Evolutionary conservation across 2,888 invertebrate species (phyloP), one percentile per base, ranked within the genome.

Genomic region (Drosophila eohydei): DNA sequence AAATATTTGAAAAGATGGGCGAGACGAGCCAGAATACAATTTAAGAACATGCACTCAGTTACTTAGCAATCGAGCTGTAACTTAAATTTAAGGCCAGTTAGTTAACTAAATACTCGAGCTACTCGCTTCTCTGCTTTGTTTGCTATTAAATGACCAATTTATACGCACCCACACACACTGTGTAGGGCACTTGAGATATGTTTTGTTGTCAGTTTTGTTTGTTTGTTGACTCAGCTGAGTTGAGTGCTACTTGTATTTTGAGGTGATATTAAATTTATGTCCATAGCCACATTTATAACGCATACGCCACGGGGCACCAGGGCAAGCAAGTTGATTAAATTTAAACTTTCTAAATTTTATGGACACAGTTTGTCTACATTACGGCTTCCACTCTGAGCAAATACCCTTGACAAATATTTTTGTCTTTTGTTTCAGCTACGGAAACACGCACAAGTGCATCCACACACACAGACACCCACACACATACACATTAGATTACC

Each of bases 361-460:
- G 30, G 9, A 30, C 52, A 43, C 40, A 46, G 30, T 50, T 51
- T 63, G 52, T 34, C 51, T 38, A 63, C 32, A 63, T 28, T 48
- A 55, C 43, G 52, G 43, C 56, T 71, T 52, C 66, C 69, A 58
- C 58, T 80, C 64, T 44, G 48, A 55, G 26, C 40, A 74, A 71
- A 71, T 71, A 61, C 48, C 63, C 66, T 30, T 55, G 71, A 74
- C 74, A 78, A 81, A 71, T 68, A 70, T 63, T 65, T 57, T 30
- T 36, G 34, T 30, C 59, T 55, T 72, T 66, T 72, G 73, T 56
- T 66, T 52, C 60, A 67, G 38, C 26, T 54, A 43, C 54, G 51
- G 52, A 55, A 60, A 36, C 48, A 55, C 50, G 41, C 56, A 61
- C 63, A 64, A 48, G 46, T 44, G 48, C 51, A 60, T 21, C 11